phyloP scores from a whole-genome alignment of 2,113 vertebrate genomes.

The Mastomys natalensis region DNA sequence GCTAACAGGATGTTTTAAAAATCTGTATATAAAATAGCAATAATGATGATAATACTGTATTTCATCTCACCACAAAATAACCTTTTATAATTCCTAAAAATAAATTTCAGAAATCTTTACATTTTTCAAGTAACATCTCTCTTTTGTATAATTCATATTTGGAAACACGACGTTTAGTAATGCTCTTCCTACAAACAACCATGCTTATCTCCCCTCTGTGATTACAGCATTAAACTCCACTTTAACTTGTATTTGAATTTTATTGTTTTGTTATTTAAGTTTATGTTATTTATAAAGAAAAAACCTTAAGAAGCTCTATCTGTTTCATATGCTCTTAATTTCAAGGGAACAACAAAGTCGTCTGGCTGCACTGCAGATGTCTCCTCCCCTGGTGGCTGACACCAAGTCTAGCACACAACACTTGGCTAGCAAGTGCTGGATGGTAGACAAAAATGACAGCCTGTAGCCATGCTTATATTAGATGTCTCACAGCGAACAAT shows the following conservation, averaged over 20 bases:
- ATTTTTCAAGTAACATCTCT: constrained; percentile 87
- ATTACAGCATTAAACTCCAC: constrained; percentile 91
- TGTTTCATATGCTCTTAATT: constrained; percentile 92
- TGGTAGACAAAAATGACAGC: constrained; percentile 88
- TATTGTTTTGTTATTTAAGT: constrained; percentile 93
- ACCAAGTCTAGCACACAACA: constrained; percentile 84
- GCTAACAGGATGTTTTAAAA: constrained; percentile 83
- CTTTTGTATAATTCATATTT: constrained; percentile 89
- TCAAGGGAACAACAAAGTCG: constrained; percentile 87
- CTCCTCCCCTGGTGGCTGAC: constrained; percentile 80
- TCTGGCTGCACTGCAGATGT: constrained; percentile 81
- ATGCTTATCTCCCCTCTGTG: constrained; percentile 84
- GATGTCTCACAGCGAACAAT: constrained; percentile 79
- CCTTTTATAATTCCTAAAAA: constrained; percentile 87
- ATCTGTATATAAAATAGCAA: constrained; percentile 87
- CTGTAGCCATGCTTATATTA: constrained; percentile 85
- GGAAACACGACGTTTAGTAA: constrained; percentile 87
- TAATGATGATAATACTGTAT: constrained; percentile 84
- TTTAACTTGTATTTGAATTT: constrained; percentile 90
- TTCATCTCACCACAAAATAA: constrained; percentile 90
- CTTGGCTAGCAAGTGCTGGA: constrained; percentile 87
- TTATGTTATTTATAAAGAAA: constrained; percentile 93
- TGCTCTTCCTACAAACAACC: constrained; percentile 86
- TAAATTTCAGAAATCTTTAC: constrained; percentile 87
- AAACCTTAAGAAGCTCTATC: constrained; percentile 87